Evolutionary conservation across 2,888 invertebrate genomes (phyloP).

Genomic region (Toxonevra muliebris): DNA sequence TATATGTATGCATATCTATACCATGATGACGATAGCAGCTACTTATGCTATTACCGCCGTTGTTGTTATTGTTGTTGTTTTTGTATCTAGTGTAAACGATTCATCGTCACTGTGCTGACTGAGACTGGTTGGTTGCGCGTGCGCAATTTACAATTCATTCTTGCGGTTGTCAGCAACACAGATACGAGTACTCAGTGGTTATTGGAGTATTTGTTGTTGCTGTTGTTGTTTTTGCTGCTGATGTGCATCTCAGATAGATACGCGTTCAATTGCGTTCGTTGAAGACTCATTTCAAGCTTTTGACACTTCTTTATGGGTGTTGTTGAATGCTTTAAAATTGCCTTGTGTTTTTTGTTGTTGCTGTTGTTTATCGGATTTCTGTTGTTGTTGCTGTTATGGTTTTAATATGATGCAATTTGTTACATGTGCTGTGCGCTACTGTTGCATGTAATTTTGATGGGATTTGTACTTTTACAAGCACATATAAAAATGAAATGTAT

Average conservation of each 20-base stretch:
- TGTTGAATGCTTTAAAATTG: conserved; percentile 10
- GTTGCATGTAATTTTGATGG: too few species aligned
- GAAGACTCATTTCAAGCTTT: conserved; percentile 24
- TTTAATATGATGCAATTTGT: not conserved
- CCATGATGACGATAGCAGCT: conserved; percentile 8
- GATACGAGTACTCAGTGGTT: conserved; percentile 4
- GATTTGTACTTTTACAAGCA: too few species aligned
- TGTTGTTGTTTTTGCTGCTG: conserved; percentile 6
- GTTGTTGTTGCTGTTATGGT: not conserved
- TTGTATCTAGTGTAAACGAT: conserved; percentile 36
- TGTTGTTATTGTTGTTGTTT: conserved; percentile 25
- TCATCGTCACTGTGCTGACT: conserved; percentile 34
- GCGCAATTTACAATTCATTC: conserved; percentile 48
- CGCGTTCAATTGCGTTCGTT: not conserved
- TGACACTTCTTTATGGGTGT: conserved; percentile 27
- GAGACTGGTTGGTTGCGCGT: conserved; percentile 40
- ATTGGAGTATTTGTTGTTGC: conserved; percentile 3
- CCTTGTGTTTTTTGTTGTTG: conserved; percentile 6
- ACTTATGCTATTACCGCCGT: conserved; percentile 2
- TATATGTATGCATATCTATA: too few species aligned
- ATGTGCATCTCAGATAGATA: not conserved
- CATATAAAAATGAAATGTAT: too few species aligned
- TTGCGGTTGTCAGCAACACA: conserved; percentile 39
- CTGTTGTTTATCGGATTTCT: not conserved
- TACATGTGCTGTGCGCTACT: not conserved